Conservation (phyloP, 2,797 vertebrate genomes). For the Rousettus madagascariensis region DNA sequence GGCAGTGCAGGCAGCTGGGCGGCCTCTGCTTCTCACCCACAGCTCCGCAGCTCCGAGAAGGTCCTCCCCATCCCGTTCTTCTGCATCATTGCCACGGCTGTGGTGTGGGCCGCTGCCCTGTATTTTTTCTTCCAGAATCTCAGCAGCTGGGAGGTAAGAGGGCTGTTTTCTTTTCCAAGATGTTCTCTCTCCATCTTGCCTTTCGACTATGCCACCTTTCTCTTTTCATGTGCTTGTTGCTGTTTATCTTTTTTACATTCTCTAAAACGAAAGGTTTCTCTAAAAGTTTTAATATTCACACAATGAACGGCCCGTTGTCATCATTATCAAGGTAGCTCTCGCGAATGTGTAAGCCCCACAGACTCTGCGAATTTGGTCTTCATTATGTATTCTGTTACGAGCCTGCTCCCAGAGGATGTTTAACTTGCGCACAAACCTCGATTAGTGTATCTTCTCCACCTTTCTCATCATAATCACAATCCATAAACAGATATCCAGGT, state of each 20-base stretch:
- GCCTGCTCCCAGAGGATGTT: not conserved
- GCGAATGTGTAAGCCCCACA: not conserved
- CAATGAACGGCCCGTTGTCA: not conserved
- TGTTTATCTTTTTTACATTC: not conserved
- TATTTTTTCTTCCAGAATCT: slow-evolving; percentile 90
- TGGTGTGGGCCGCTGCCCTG: slow-evolving; percentile 86
- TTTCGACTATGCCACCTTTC: not conserved
- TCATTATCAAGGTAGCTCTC: not conserved
- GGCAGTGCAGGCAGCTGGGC: rapidly evolving
- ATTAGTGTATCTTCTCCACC: not conserved
- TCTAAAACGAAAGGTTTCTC: not conserved
- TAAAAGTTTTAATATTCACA: not conserved
- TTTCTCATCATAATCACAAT: not conserved
- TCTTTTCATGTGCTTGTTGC: not conserved
- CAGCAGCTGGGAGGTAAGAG: slow-evolving; percentile 89
- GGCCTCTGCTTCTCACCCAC: not conserved
- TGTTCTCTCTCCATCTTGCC: not conserved
- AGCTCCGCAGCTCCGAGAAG: slow-evolving; percentile 87
- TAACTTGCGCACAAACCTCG: not conserved
- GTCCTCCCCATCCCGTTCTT: slow-evolving; percentile 85
- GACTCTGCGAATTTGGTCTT: not conserved
- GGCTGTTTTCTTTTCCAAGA: not conserved
- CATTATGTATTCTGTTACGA: rapidly evolving
- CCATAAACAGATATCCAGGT: not conserved
- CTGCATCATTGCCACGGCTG: slow-evolving; percentile 85